Conservation (phyloP, 2,888 invertebrate species). For the Epistrophe eligans region DNA sequence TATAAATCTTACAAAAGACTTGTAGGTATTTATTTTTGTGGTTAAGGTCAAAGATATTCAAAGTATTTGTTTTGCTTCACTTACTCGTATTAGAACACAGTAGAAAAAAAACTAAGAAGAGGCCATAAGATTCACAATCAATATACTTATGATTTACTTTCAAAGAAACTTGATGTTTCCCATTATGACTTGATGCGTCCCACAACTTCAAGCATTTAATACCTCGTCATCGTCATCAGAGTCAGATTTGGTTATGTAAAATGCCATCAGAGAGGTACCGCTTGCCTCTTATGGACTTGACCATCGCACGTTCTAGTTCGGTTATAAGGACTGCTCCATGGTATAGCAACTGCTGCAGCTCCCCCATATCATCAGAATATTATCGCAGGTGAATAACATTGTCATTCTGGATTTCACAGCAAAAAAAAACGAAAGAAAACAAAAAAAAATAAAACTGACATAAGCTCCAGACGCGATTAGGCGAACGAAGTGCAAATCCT, state of each 20-base stretch:
- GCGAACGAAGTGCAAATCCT: slow-evolving; percentile 66
- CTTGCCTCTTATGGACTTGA: slow-evolving; percentile 46
- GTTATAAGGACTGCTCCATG: slow-evolving; percentile 39
- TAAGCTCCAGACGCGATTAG: slow-evolving; percentile 54
- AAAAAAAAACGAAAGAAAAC: slow-evolving; percentile 20
- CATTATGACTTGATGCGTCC: slow-evolving; percentile 16
- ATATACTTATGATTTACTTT: not conserved
- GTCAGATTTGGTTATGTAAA: slow-evolving; percentile 30
- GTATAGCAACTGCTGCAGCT: slow-evolving; percentile 6
- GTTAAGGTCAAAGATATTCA: too few relatives aligned
- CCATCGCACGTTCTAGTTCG: slow-evolving; percentile 43
- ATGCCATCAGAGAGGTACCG: slow-evolving; percentile 58
- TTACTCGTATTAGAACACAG: too few relatives aligned
- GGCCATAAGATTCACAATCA: not conserved
- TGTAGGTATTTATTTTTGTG: too few relatives aligned
- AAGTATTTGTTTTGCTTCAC: too few relatives aligned
- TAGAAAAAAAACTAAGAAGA: not conserved
- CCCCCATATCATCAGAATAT: slow-evolving; percentile 25
- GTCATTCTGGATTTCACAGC: slow-evolving; percentile 36
- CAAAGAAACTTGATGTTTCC: not conserved
- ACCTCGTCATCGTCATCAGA: not conserved
- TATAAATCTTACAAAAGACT: too few relatives aligned
- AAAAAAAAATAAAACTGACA: slow-evolving; percentile 29
- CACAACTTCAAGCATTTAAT: slow-evolving; percentile 2
- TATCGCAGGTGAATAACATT: slow-evolving; percentile 45